Evolutionary conservation across 2,888 invertebrate genomes (phyloP).

Genomic region (Eudasyphora cyanicolor): DNA sequence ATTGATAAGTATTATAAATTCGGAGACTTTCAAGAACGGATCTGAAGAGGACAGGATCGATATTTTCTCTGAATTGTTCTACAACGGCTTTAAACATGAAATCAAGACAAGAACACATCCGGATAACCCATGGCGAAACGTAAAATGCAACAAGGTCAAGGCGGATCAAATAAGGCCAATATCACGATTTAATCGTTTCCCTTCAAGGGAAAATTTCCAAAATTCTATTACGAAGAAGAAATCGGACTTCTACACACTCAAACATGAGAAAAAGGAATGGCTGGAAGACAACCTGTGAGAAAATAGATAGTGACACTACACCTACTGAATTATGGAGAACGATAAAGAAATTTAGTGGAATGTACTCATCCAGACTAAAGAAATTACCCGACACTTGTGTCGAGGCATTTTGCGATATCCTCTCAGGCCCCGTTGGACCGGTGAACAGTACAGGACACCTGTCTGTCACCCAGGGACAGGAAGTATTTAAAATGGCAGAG

Average conservation of each 20-base stretch:
- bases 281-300: conserved; percentile 1
- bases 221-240: no score
- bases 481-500: neutral
- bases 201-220: no score
- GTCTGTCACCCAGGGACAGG: neutral
- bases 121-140: neutral
- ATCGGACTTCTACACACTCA: neutral
- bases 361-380: no score
- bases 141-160: neutral
- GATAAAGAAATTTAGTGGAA: conserved; percentile 4
- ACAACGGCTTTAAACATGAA: no score
- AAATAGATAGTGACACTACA: conserved; percentile 5
- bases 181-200: no score
- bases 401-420: neutral
- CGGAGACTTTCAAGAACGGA: no score
- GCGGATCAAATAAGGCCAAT: neutral
- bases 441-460: neutral
- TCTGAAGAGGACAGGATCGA: no score
- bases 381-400: neutral
- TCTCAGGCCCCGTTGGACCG: conserved; percentile 25
- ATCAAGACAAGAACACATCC: no score
- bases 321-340: conserved; percentile 33
- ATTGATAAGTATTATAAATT: no score
- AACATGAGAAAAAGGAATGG: neutral
- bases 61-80: no score